Percentiles rank a stretch among this genome's conserved stretches.
Conservation (phyloP, 2,888 invertebrate species). For the Rhaphigaster nebulosa region DNA sequence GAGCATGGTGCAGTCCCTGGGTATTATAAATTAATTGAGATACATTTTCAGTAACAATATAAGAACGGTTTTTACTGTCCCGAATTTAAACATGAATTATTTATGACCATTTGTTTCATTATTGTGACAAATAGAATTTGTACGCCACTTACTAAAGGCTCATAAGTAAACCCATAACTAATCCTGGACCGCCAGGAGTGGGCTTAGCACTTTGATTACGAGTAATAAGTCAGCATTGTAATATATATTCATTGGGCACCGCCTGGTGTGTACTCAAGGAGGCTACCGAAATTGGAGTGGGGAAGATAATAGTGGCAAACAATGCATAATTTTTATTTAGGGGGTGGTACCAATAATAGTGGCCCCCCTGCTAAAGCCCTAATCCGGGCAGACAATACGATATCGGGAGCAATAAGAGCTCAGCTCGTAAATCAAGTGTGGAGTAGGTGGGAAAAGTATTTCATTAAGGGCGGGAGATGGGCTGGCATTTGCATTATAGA, state of each 20-base stretch:
- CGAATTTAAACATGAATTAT: neutral
- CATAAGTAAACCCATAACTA: neutral
- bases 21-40: no score
- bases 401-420: slow-evolving; percentile 62
- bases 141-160: neutral
- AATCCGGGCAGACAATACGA: slow-evolving; percentile 63
- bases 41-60: no score
- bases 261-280: slow-evolving; percentile 31
- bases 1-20: no score
- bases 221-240: slow-evolving; percentile 43
- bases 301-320: slow-evolving; percentile 50
- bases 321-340: slow-evolving; percentile 60
- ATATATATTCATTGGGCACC: slow-evolving; percentile 44
- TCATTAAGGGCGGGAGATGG: slow-evolving; percentile 61
- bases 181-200: neutral
- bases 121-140: slow-evolving; percentile 23
- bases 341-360: slow-evolving; percentile 50
- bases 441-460: slow-evolving; percentile 63
- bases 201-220: slow-evolving; percentile 12
- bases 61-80: no score
- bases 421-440: slow-evolving; percentile 64
- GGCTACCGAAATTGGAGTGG: slow-evolving; percentile 51
- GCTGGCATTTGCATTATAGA: slow-evolving; percentile 63
- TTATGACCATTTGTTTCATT: neutral
- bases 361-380: slow-evolving; percentile 45